These are phyloP conservation scores for Drosophila equinoxialis DNA, from an alignment of 1,140 invertebrate species.

Conservation along the genomic window DNA sequence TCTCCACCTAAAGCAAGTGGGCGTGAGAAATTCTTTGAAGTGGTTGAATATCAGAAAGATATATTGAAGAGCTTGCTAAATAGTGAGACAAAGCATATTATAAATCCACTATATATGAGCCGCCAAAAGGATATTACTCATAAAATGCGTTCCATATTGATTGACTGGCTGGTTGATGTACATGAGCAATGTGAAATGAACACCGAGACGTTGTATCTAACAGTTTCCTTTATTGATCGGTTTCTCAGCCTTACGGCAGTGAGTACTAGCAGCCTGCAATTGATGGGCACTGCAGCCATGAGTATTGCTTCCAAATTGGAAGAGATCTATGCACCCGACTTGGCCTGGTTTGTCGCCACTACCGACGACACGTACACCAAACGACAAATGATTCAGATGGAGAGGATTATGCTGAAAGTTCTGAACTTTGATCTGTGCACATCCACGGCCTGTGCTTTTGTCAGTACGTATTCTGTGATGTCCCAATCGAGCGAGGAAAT, in stretches of 20 bases:
- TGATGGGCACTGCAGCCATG: neutral
- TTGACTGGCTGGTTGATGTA: conserved; percentile 5
- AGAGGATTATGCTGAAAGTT: neutral
- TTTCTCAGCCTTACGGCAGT: neutral
- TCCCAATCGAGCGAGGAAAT: neutral
- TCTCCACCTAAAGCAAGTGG: neutral
- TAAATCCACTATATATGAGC: neutral
- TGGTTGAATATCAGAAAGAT: neutral
- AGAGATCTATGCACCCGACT: neutral
- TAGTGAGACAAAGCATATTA: neutral
- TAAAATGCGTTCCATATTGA: neutral
- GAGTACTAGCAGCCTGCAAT: neutral
- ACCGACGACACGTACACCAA: neutral
- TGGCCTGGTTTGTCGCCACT: neutral
- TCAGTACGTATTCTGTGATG: neutral
- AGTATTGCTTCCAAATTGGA: conserved; percentile 2
- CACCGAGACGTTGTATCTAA: conserved; percentile 4
- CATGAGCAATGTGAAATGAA: neutral
- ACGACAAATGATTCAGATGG: neutral
- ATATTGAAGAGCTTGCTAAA: neutral
- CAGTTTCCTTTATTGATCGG: conserved; percentile 5
- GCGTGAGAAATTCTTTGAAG: neutral
- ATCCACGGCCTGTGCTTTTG: neutral
- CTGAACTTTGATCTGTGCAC: conserved; percentile 1
- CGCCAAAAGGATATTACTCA: neutral